Base-by-base conservation (phyloP, 2,113 vertebrate genomes). In the Urocitellus parryii region DNA sequence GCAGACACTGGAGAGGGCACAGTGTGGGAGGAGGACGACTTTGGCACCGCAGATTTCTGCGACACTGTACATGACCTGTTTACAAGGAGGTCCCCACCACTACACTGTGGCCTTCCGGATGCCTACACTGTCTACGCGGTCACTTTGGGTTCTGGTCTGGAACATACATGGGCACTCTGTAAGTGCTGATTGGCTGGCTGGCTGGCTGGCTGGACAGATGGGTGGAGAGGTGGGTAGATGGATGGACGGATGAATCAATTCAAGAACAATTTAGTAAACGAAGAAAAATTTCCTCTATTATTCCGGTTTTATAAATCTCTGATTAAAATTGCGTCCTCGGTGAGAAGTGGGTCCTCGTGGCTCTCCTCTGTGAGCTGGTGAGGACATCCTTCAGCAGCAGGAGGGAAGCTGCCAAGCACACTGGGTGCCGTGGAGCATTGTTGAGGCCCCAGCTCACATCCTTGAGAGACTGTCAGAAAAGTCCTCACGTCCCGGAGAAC, bases 381-480 rank as follows among this genome's bases (percentile, higher is more conserved):
- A 96, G 93, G 80, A 96, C 70, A 65, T 51, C 86, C 61, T 96
- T 72, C 76, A 89, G 63, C 91, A 86, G 95, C 39, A 58, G 73
- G 82, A 93, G 86, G 91, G 92, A 94, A 87, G 76, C 13, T 42
- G 51, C 90, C 20, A 89, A 95, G 96, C 53, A 67, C 82, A 39
- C 51, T 90, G 84, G 95, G 93, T 48, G n/a, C 93, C 88, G 84
- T 96, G 87, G 91, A 97, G 97, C 91, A 87, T 81, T 93, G 97
- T 97, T 94, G 89, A 97, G 91, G 39, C 86, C 90, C 89, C 97
- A 25, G 89, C 89, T 97, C 65, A 72, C 86, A 95, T 93, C 95
- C 96, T 95, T 93, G 95, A 98, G 96, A 96, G 96, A 83, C 93
- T 94, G 94, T 88, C 96, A 96, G 96, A 85, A 96, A 97, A 89